Base-by-base conservation (phyloP, 2,888 invertebrate genomes). In the Callimorpha dominula region DNA sequence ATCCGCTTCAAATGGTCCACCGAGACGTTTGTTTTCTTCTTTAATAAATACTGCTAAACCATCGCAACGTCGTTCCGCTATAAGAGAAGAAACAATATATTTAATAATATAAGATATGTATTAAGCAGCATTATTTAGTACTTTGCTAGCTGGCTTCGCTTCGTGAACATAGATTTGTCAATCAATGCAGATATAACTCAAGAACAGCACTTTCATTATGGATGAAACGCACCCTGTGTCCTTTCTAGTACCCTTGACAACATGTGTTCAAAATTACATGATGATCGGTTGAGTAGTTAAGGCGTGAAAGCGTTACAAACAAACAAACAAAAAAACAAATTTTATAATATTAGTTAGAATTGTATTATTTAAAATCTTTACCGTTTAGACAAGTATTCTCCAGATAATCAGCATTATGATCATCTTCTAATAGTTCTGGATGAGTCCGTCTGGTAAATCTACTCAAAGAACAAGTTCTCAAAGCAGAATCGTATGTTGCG, bases 331-430 rank as follows among this genome's bases (percentile, higher is more conserved):
- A 1, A 31, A 31, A 31, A 31, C 31, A 31, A n/a, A n/a, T n/a
- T 31, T 31, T 31, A 31, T 31, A 31, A 31, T 31, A 12, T 9
- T 12, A 52, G 15, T 52, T 17, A 6, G 7, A 15, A 17, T 57
- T 6, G 20, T 14, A 49, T 49, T 43, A 20, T 68, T 42, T 7
- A 49, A 62, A 74, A 65, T 54, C 66, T 85, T 85, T 96, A 98
- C 98, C 98, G 88, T 98, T 98, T 15, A 99, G 94, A 90, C 99
- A 99, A 67, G 98, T 98, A 88, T 99, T 99, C 95, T 99, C 99
- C 87, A 99, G 95, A 91, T 99, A 99, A 90, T 99, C 98, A 0
- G 98, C 97, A 89, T 98, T 98, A 3, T 98, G 97, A 89, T 98
- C 98, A 85, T 98, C 98, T 90, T 98, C 97, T 67, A 98, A 93